A percentile compares a stretch with the other conserved stretches of the same genome.
Conservation (phyloP, 2,113 vertebrate genomes). For the Emydura subglobosa region DNA sequence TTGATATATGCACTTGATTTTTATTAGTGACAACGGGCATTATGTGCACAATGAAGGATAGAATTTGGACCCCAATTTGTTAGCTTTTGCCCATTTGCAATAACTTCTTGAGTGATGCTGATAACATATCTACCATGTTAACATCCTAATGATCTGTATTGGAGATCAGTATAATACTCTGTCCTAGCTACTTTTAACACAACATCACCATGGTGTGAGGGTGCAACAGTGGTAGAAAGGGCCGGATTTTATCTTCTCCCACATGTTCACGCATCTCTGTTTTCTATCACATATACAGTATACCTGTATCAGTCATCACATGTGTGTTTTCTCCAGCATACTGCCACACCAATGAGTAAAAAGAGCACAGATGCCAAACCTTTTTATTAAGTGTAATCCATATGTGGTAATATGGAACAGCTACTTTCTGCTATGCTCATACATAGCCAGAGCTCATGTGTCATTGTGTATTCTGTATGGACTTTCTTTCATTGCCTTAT, state of each 20-base stretch:
- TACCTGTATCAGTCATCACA: background rate
- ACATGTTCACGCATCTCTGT: background rate
- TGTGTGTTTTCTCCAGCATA: background rate
- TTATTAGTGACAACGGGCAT: background rate
- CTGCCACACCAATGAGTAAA: background rate
- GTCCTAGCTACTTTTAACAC: background rate
- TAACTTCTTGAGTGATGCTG: background rate
- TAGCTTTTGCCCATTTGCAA: background rate
- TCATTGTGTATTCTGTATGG: background rate
- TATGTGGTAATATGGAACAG: background rate
- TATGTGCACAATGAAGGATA: background rate
- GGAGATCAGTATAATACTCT: background rate
- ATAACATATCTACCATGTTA: background rate
- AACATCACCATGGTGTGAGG: background rate
- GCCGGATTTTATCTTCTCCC: background rate
- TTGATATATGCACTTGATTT: background rate
- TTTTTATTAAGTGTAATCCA: background rate
- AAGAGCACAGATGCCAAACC: background rate
- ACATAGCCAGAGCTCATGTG: background rate
- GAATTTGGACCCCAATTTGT: background rate
- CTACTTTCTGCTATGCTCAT: background rate
- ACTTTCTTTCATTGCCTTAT: background rate
- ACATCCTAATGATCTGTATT: background rate
- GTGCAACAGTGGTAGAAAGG: background rate
- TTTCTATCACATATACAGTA: background rate